These are phyloP conservation scores for Urechis unicinctus DNA, from an alignment of 2,888 invertebrate genomes.

Conservation along the genomic window DNA sequence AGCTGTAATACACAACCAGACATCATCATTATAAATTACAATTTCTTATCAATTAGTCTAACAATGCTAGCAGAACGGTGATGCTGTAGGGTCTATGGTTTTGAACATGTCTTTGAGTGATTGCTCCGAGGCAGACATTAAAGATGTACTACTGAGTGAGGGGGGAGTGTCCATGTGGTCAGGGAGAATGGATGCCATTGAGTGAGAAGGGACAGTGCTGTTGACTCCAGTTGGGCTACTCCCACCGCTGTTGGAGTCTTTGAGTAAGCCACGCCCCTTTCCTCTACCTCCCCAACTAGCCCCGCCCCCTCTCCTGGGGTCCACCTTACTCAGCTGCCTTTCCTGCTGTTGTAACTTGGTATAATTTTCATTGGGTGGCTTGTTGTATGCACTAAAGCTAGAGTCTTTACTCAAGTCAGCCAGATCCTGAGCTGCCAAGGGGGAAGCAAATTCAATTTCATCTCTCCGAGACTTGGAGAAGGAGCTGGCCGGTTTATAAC, in stretches of 20 bases:
- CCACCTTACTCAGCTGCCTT: not conserved
- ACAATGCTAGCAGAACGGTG: conserved; percentile 46
- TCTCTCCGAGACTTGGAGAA: conserved; percentile 1
- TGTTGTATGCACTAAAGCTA: conserved; percentile 28
- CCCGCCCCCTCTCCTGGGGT: not conserved
- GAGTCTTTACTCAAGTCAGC: conserved; percentile 24
- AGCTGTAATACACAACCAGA: no score
- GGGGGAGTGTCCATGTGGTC: conserved; percentile 1
- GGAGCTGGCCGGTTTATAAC: no score
- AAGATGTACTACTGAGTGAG: no score
- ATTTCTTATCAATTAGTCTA: no score
- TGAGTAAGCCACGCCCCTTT: not conserved
- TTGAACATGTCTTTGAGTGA: conserved; percentile 47
- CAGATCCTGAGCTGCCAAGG: conserved; percentile 30
- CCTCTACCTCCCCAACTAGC: not conserved
- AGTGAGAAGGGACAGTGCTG: not conserved
- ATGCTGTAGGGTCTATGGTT: conserved; percentile 51
- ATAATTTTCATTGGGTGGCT: conserved; percentile 21
- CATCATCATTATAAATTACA: no score
- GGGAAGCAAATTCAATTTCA: conserved; percentile 43
- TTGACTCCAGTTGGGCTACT: not conserved
- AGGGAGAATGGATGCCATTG: not conserved
- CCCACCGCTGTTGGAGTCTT: not conserved
- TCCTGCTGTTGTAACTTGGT: conserved; percentile 6
- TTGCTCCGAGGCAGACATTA: not conserved